Conservation (phyloP, 2,113 vertebrate species). For the Dasyornis broadbenti region DNA sequence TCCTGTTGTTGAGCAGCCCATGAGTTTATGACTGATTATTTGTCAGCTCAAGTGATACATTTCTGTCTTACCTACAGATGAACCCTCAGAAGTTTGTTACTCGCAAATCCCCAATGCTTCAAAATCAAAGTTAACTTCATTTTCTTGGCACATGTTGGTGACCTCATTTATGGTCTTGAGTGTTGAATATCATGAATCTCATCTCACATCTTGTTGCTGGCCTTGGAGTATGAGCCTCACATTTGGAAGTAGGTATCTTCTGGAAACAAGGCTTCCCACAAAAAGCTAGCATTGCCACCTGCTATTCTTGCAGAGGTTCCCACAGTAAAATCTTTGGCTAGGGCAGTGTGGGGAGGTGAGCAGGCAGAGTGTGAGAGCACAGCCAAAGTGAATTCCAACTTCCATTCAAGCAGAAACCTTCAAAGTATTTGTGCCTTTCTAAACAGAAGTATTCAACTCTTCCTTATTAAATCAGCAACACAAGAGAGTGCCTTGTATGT, state of each 20-base stretch:
- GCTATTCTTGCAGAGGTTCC: neutral
- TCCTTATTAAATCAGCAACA: conserved; percentile 16
- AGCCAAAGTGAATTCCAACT: conserved; percentile 28
- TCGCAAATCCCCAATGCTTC: neutral
- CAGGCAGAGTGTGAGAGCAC: neutral
- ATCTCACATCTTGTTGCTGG: neutral
- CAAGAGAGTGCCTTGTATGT: conserved; percentile 2
- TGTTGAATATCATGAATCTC: neutral
- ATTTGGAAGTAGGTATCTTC: neutral
- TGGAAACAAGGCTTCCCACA: neutral
- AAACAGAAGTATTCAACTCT: neutral
- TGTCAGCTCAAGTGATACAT: neutral
- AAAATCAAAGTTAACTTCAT: neutral
- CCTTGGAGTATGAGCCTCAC: neutral
- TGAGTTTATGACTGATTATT: conserved; percentile 12
- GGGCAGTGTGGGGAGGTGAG: neutral
- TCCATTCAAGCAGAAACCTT: conserved; percentile 36
- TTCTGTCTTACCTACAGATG: neutral
- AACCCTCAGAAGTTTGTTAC: neutral
- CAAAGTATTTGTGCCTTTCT: conserved; percentile 8
- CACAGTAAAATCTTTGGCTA: neutral
- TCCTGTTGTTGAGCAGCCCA: neutral
- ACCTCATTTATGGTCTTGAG: neutral
- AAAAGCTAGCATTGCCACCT: neutral
- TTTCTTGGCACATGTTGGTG: neutral